phyloP scores from a whole-genome alignment of 2,797 vertebrate species.

The Sebastes kiyomatsui region DNA sequence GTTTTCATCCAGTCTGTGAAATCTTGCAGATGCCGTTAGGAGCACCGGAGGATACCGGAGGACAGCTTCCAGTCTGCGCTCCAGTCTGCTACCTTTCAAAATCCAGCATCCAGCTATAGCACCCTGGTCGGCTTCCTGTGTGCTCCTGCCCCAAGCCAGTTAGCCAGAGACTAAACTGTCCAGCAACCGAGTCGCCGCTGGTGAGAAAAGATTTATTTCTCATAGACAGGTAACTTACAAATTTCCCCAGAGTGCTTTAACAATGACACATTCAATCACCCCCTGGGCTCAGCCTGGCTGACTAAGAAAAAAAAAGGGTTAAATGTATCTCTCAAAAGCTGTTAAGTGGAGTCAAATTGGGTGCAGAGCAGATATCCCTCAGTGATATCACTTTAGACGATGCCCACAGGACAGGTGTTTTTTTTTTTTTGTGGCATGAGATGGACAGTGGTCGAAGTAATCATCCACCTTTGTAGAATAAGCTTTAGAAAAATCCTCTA shows the following conservation, averaged over 20 bases:
- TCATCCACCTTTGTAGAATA: slow-evolving; percentile 10
- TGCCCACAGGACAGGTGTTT: neutral
- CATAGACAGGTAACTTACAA: neutral
- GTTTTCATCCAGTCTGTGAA: no score
- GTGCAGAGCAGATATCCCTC: slow-evolving; percentile 11
- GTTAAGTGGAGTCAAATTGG: slow-evolving; percentile 37
- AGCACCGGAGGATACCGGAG: no score
- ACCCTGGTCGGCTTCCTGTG: no score
- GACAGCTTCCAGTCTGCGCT: no score
- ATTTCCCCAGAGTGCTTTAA: slow-evolving; percentile 28
- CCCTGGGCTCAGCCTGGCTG: neutral
- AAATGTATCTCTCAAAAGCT: slow-evolving; percentile 30
- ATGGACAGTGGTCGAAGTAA: slow-evolving; percentile 6
- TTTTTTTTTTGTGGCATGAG: neutral
- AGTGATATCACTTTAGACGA: slow-evolving; percentile 7
- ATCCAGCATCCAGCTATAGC: no score
- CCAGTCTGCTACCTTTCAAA: accelerated
- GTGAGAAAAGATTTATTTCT: neutral
- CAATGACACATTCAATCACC: slow-evolving; percentile 24
- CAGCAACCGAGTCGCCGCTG: no score
- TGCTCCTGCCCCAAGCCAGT: no score
- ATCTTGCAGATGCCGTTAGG: no score
- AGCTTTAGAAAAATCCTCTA: neutral
- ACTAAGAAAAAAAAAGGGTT: slow-evolving; percentile 16
- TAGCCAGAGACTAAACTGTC: no score